Percentiles rank a stretch among this genome's conserved stretches.
Evolutionary conservation across 2,797 vertebrate species (phyloP).

Genomic region (Oreortyx pictus): DNA sequence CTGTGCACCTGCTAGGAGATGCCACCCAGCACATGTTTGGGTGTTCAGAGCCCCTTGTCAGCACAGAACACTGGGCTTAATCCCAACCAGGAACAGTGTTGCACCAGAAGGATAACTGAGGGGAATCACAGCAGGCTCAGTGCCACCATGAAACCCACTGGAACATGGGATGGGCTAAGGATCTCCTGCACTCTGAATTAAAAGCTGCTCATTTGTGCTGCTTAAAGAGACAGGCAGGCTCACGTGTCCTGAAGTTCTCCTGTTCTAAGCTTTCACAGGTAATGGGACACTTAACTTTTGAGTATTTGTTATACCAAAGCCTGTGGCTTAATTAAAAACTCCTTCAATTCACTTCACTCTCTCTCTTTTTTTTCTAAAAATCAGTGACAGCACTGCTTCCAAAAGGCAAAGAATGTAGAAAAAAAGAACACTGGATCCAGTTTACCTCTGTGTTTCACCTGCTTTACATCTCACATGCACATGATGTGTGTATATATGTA

Average conservation of each 20-base stretch:
- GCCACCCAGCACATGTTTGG: accelerated
- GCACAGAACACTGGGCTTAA: neutral
- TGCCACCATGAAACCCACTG: neutral
- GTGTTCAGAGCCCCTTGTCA: neutral
- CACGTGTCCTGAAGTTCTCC: accelerated
- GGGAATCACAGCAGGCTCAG: neutral
- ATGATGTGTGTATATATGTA: no score
- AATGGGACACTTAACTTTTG: neutral
- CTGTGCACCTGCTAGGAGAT: accelerated
- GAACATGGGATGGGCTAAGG: accelerated
- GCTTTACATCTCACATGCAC: neutral
- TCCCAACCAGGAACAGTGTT: neutral
- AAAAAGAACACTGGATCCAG: neutral
- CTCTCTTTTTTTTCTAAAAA: neutral
- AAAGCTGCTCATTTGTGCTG: neutral
- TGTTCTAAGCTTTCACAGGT: neutral
- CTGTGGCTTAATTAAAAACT: neutral
- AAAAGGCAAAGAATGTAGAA: neutral
- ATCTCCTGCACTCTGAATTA: accelerated
- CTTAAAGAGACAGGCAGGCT: neutral
- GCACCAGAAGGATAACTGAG: neutral
- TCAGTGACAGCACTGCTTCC: neutral
- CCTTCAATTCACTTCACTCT: neutral
- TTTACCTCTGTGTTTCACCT: neutral
- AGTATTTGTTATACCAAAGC: neutral